Percentiles rank a stretch among this genome's conserved stretches.
Conservation (phyloP, 2,797 vertebrate genomes). For the Myotis pilosus region DNA sequence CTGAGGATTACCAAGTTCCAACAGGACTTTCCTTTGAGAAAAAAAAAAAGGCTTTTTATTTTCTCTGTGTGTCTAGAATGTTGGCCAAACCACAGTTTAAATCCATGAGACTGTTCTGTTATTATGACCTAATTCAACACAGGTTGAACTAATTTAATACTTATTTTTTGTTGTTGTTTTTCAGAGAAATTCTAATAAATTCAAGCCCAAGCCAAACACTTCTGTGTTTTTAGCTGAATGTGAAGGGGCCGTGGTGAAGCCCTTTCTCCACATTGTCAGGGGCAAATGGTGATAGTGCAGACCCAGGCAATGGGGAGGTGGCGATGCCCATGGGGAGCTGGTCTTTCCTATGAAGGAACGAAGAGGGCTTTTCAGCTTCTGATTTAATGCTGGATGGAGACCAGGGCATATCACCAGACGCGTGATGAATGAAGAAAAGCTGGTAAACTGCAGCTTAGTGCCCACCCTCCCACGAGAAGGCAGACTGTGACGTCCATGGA, state of each 20-base stretch:
- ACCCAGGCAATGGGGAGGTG: fast-evolving
- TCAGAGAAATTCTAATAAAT: not conserved
- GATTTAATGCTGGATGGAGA: constrained; percentile 52
- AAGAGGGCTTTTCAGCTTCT: not conserved
- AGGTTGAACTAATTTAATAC: constrained; percentile 29
- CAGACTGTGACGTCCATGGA: not conserved
- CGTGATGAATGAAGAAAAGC: not conserved
- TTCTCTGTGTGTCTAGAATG: not conserved
- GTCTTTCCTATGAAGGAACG: not conserved
- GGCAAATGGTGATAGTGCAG: fast-evolving
- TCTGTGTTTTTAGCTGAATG: not conserved
- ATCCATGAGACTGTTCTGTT: not conserved
- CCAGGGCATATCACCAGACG: not conserved
- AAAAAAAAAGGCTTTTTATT: not conserved
- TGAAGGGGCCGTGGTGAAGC: fast-evolving
- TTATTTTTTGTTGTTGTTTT: not conserved
- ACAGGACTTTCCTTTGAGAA: not conserved
- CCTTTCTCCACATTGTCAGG: fast-evolving
- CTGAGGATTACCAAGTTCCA: not conserved
- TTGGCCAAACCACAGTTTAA: constrained; percentile 56
- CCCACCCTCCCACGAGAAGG: not conserved
- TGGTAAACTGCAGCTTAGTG: not conserved
- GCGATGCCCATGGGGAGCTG: fast-evolving
- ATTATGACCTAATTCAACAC: constrained; percentile 35
- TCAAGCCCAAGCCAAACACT: not conserved